Conservation (phyloP, 1,140 invertebrate genomes). For the Maniola jurtina region DNA sequence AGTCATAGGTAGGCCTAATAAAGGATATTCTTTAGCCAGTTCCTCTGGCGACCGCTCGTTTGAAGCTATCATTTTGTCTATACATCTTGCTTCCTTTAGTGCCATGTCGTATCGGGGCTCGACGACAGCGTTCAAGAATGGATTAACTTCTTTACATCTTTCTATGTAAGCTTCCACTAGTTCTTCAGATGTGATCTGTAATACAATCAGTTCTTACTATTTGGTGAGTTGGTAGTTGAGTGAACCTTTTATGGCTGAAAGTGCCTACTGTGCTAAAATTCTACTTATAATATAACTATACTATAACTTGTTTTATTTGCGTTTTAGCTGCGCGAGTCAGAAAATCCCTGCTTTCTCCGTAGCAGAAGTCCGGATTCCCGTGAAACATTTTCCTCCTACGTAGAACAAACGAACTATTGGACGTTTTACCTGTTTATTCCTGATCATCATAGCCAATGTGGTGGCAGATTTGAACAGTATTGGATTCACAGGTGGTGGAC, state of each 20-base stretch:
- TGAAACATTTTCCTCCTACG: too few relatives aligned
- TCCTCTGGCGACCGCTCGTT: slow-evolving; percentile 57
- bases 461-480: slow-evolving; percentile 81
- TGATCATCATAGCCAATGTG: slow-evolving; percentile 80
- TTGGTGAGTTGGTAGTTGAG: too few relatives aligned
- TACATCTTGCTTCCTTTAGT: slow-evolving; percentile 82
- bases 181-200: slow-evolving; percentile 82
- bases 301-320: too few relatives aligned
- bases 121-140: slow-evolving; percentile 86
- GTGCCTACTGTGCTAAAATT: too few relatives aligned
- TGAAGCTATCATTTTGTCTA: slow-evolving; percentile 69
- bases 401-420: neutral
- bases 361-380: too few relatives aligned
- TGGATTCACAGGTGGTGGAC: slow-evolving; percentile 80
- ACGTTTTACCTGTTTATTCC: slow-evolving; percentile 78
- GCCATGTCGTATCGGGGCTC: slow-evolving; percentile 86
- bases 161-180: slow-evolving; percentile 85
- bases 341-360: too few relatives aligned
- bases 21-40: slow-evolving; percentile 80
- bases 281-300: too few relatives aligned
- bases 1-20: slow-evolving; percentile 87
- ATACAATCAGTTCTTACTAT: slow-evolving; percentile 23
- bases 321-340: too few relatives aligned
- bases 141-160: slow-evolving; percentile 86
- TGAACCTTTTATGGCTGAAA: too few relatives aligned